Percentiles rank a stretch among this genome's conserved stretches.
Conservation (phyloP, 2,797 vertebrate genomes). For the Epinephelus awoara region DNA sequence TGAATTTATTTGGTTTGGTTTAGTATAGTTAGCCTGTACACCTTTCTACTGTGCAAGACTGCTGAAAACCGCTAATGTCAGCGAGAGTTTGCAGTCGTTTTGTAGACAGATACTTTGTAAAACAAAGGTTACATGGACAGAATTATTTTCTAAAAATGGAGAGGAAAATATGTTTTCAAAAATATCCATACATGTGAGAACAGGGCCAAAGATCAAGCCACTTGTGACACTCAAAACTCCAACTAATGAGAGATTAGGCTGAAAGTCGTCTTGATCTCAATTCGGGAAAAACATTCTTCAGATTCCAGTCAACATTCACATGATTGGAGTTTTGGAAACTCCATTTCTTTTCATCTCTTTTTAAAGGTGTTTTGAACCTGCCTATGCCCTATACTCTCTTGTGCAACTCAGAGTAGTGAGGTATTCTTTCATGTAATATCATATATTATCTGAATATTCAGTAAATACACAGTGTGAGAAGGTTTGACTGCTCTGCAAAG, state of each 20-base stretch:
- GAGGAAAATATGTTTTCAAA: no score
- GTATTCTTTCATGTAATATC: conserved; percentile 29
- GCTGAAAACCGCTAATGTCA: no score
- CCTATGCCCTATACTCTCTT: conserved; percentile 22
- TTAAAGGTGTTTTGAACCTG: conserved; percentile 20
- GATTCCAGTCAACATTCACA: conserved; percentile 37
- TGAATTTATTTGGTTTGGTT: no score
- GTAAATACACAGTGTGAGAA: conserved; percentile 40
- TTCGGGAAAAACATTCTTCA: conserved; percentile 20
- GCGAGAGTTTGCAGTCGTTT: no score
- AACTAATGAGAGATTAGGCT: conserved; percentile 9
- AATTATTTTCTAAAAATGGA: no score
- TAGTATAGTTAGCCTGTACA: no score
- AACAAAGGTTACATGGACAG: no score
- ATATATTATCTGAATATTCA: conserved; percentile 45
- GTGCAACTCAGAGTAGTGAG: conserved; percentile 26
- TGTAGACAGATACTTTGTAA: no score
- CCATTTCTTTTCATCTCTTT: conserved; percentile 23
- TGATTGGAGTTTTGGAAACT: background rate
- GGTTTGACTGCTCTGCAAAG: conserved; percentile 40
- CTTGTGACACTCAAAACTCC: conserved; percentile 12
- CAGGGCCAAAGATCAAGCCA: background rate
- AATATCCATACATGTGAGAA: no score
- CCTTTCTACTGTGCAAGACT: no score
- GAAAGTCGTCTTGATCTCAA: conserved; percentile 12